These are phyloP conservation scores for Apostichopus californicus DNA, from an alignment of 35 echinoderm and acorn worm genomes.

Conservation along the genomic window DNA sequence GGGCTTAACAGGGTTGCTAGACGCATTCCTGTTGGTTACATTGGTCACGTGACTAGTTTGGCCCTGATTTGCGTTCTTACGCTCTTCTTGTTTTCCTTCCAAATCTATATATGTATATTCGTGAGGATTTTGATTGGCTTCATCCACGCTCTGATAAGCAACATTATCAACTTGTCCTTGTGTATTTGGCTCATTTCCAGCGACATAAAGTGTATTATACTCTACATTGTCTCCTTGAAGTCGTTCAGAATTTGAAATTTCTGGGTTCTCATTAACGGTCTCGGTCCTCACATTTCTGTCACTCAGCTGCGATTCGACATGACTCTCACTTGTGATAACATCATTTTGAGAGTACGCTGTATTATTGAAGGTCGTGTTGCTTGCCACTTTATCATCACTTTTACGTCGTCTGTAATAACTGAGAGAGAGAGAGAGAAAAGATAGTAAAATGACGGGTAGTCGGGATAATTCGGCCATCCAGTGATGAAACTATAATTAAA, in stretches of 20 bases:
- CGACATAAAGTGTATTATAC: not conserved
- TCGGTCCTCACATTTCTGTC: no score
- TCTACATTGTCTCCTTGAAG: not conserved
- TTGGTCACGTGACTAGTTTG: no score
- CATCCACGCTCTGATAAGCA: not conserved
- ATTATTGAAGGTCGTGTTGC: not conserved
- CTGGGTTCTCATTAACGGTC: no score
- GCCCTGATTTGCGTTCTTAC: no score
- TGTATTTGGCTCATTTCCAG: not conserved
- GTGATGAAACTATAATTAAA: no score
- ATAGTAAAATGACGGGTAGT: no score
- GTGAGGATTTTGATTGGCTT: not conserved
- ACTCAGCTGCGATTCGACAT: not conserved
- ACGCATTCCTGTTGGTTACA: no score
- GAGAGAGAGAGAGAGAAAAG: no score
- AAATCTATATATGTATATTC: not conserved
- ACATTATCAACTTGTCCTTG: not conserved
- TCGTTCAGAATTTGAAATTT: not conserved
- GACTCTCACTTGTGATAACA: not conserved
- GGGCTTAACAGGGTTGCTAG: no score
- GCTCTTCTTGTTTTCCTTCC: not conserved
- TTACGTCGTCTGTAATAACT: no score
- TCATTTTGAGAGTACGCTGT: not conserved
- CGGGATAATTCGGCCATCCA: no score
- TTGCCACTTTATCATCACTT: no score